Evolutionary conservation across 2,113 vertebrate species (phyloP).

Genomic region (Ptilorrhoa leucosticta): DNA sequence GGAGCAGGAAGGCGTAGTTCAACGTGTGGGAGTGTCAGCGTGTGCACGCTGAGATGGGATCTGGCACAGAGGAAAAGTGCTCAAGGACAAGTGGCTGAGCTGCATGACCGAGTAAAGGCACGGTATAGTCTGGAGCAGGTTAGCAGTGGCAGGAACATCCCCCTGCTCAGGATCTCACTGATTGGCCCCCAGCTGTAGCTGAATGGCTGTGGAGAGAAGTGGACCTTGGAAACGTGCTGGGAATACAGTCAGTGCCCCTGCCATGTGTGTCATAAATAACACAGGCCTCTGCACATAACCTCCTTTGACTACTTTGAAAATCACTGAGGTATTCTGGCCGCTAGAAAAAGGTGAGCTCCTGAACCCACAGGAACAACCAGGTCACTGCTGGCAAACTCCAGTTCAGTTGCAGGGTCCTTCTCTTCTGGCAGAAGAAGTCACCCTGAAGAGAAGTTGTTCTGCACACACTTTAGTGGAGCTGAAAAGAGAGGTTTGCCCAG

Average conservation of each 20-base stretch:
- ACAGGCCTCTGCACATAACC: background rate
- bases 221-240: background rate
- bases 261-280: background rate
- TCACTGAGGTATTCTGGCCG: background rate
- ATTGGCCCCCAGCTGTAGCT: background rate
- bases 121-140: background rate
- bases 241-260: background rate
- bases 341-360: background rate
- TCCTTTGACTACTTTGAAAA: background rate
- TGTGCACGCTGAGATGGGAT: background rate
- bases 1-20: background rate
- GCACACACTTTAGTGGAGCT: background rate
- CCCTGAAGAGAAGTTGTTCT: background rate
- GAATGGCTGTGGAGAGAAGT: background rate
- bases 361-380: background rate
- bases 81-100: background rate
- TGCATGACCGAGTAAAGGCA: background rate
- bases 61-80: background rate
- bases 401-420: background rate
- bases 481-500: background rate
- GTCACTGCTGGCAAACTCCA: background rate
- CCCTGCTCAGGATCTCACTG: background rate
- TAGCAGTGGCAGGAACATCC: background rate
- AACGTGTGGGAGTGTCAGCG: accelerated
- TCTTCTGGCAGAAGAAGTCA: background rate